Base-by-base conservation (phyloP, 2,888 invertebrate genomes). In the Noctua fimbriata region DNA sequence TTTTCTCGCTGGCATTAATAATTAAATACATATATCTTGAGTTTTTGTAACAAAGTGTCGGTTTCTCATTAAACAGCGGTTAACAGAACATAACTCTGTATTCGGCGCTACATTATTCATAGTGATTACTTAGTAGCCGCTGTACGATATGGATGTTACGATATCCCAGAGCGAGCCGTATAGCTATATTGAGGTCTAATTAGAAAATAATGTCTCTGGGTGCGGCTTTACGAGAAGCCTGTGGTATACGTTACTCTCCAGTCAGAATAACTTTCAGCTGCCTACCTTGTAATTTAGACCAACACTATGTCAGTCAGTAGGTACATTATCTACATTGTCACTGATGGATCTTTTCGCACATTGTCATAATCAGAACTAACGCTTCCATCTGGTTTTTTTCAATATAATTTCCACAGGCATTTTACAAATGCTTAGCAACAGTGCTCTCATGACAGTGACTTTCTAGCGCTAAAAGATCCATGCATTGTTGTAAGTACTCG, bases 61-160 rank as follows among this genome's bases (percentile, higher is more conserved):
- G 49, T 47, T 55, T 32, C 69, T 78, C 73, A 49, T 58, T 58
- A 78, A 69, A 70, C 41, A 67, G 49, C 55, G n/a, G 36, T 66
- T 65, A 69, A 65, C 44, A n/a, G 44, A 82, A 73, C 21, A 60
- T 55, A 63, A 24, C 73, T 44, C 21, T 41, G 65, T 65, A 65
- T 58, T 24, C 16, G 41, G n/a, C 12, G 14, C n/a, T 84, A 65
- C 63, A 76, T 81, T 80, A 87, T 78, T 84, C 72, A 81, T 66
- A 65, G 63, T 75, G 73, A 73, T 83, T 78, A 73, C 55, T 69
- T 75, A 76, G 21, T 70, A 49, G 47, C 49, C 52, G 41, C 41
- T 71, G 41, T 60, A 66, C 28, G n/a, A n/a, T 66, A 24, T 9
- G 49, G 32, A 44, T 80, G 28, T 18, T 49, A 24, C 28, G 60